Base-by-base conservation (phyloP, 2,888 invertebrate genomes). In the Myopa tessellatipennis region DNA sequence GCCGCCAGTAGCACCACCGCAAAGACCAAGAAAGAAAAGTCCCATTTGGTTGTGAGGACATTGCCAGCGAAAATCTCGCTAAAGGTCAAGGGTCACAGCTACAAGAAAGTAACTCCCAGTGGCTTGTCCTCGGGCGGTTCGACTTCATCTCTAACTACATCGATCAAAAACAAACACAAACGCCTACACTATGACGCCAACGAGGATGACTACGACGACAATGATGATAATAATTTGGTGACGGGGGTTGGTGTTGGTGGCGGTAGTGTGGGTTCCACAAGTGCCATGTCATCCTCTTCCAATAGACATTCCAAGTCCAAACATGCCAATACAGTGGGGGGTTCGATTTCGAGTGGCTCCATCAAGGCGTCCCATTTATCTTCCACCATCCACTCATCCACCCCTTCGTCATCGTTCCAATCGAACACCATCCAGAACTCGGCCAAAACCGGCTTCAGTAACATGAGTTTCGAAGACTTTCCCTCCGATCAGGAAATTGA, bases 401-500 rank as follows among this genome's bases (percentile, higher is more conserved):
- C 74, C 4, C 52, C 79, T 0, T 79, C 82, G 68, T 79, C 80
- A n/a, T 78, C 80, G 73, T 88, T 89, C 77, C 88, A 88, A 74
- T 89, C 89, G 6, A 89, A 89, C 78, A 87, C 87, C 34, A 89
- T 89, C 80, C 88, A 88, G 76, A 88, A 86, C 79, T 87, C 88
- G 3, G 84, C 85, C 40, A 90, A 91, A 80, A 91, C 91, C 10
- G 93, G 93, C 5, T 93, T 94, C 84, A 93, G 92, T 83, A 94
- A 94, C 83, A 92, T 94, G 93, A 94, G 94, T 84, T 94, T 94
- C 83, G 94, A 94, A 85, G 94, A 94, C 87, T 93, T 93, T 84
- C 92, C 93, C 3, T 92, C 92, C 40, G 93, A 93, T 83, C 93
- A 93, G 83, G 91, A 91, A 79, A 87, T 88, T 78, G 88, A 89